Evolutionary conservation across 2,797 vertebrate species (phyloP).

Genomic region (Xenopus petersii): DNA sequence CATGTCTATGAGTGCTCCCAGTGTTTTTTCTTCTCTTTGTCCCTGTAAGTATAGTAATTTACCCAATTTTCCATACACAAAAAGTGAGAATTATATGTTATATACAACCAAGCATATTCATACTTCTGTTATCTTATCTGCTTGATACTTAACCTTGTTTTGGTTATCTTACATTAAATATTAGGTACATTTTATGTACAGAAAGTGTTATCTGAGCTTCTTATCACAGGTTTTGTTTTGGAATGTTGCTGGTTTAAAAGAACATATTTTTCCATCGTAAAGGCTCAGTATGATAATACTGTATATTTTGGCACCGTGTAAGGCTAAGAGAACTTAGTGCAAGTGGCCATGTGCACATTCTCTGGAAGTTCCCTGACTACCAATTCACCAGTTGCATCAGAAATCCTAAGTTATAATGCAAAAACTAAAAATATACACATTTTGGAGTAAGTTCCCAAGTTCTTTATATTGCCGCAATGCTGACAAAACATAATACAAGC

Average conservation of each 20-base stretch:
- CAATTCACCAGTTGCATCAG: conserved; percentile 32
- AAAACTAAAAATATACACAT: too few species aligned
- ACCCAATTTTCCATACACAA: too few species aligned
- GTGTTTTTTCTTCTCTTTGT: too few species aligned
- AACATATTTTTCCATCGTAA: conserved; percentile 34
- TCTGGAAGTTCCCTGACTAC: conserved; percentile 28
- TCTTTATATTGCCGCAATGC: too few species aligned
- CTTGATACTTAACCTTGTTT: too few species aligned
- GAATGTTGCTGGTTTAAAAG: conserved; percentile 27
- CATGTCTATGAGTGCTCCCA: too few species aligned
- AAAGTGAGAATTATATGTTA: too few species aligned
- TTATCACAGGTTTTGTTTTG: conserved; percentile 33
- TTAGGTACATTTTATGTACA: conserved; percentile 7
- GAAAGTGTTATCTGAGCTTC: conserved; percentile 3
- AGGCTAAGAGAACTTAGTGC: background rate
- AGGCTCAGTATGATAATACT: conserved; percentile 11
- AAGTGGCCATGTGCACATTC: conserved; percentile 18
- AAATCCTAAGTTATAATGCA: background rate
- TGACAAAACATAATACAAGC: too few species aligned
- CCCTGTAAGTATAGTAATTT: too few species aligned
- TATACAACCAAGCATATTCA: too few species aligned
- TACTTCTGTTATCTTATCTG: too few species aligned
- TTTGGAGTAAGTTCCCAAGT: too few species aligned
- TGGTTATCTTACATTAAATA: conserved; percentile 4
- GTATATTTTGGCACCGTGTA: conserved; percentile 31